Evolutionary conservation across 2,113 vertebrate genomes (phyloP), one percentile per base, ranked within the genome.

Genomic region (Colaptes auratus): DNA sequence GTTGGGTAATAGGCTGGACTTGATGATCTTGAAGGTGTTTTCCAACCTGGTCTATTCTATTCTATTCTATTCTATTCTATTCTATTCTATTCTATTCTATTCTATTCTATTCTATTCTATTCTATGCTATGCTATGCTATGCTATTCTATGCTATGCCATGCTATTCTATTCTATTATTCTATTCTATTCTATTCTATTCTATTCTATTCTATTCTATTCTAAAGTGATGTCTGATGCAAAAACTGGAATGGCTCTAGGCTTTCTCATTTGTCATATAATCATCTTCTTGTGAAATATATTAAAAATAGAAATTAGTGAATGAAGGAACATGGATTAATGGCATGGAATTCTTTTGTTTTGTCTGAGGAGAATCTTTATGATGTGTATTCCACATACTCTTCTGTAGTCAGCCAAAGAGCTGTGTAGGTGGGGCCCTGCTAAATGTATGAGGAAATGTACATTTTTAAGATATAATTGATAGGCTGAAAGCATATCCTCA

Each of bases 151-250:
- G n/a, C n/a, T n/a, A n/a, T n/a, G n/a, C n/a, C n/a, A 36, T 36
- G 8, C 36, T 36, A 36, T 36, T 36, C 36, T 36, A 36, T 36
- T 36, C 36, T 84, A 50, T n/a, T 36, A 36, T 36, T 36, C 36
- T 36, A 36, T 36, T 36, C 36, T 36, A 36, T 36, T 36, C 36
- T 36, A 36, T 36, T 36, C 36, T 36, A 36, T 36, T 36, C 36
- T 36, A 36, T 36, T 36, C 36, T 36, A 36, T 36, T 36, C 36
- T 36, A 36, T 36, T 36, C 36, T 36, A 36, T 36, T 36, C 36
- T 84, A 50, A 92, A 86, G 77, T 10, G 16, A 52, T 89, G 70
- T 85, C 93, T 93, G 71, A 92, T 85, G 82, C 86, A 95, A 92
- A 42, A 15, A 42, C 55, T 67, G 53, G 48, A 72, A 15, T 5